Base-by-base conservation (phyloP, 2,797 vertebrate genomes). In the Enteromius trimaculatus region DNA sequence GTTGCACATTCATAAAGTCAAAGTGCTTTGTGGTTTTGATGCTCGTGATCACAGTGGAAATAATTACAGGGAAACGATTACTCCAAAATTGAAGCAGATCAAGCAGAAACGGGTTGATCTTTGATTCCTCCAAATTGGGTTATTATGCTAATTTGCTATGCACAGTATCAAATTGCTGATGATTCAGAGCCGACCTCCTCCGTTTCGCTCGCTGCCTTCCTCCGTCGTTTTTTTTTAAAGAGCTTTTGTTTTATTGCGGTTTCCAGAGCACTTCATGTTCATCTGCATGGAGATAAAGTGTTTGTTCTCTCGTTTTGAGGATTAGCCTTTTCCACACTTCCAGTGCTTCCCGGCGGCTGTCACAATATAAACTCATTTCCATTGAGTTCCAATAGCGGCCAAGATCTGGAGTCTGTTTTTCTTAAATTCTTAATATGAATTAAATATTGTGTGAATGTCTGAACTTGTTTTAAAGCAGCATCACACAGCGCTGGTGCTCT, bases 91-190 rank as follows among this genome's bases (percentile, higher is more conserved):
- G 42, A 44, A 51, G 53, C 23, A 60, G 77, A 79, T 77, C 80
- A 78, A n/a, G 53, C 68, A 37, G n/a, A 39, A 77, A 79, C 21
- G 14, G 9, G 44, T 42, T 82, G 70, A 87, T 71, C 81, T 87
- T 71, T 84, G 74, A 86, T 86, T 85, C 53, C 82, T 62, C 82
- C 62, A 81, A 87, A 89, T 75, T 77, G 77, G 76, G 72, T 87
- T 68, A 89, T 87, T 85, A 85, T 83, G 78, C 76, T 81, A 86
- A 85, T 84, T 76, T 74, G 79, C 70, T 81, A 53, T 81, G 74
- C 72, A 68, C 44, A 65, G 44, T 31, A 83, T 86, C 79, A 77
- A 44, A 83, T 31, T 49, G 37, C 51, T 77, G 44, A 60, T 47
- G 77, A 71, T 77, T 84, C 42, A 37, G 53, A 51, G 26, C 47